Base-by-base conservation (phyloP, 2,797 vertebrate species). In the Poecile montanus region DNA sequence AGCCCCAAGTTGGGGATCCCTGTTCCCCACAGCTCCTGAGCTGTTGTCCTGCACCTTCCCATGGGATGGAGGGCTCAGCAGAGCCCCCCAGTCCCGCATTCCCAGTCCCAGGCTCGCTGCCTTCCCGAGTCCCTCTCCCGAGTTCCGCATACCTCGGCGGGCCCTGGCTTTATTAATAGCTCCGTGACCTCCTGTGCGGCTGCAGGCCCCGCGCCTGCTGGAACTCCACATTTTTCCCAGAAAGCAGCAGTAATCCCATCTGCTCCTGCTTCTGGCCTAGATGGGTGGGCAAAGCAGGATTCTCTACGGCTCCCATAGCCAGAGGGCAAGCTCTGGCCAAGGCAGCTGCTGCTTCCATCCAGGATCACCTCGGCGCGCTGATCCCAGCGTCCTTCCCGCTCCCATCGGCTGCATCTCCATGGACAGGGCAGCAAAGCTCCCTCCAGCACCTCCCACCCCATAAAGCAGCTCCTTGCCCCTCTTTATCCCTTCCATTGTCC, bases 191-290 rank as follows among this genome's bases (percentile, higher is more conserved):
- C 6, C 48, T 6, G 65, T 36, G 67, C 10, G 30, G 80, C 80
- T 51, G 62, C 25, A 6, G 82, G 66, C 66, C 87, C 53, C 7
- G 26, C 0, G 9, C 66, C 58, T 54, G 94, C 76, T 90, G 78
- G 38, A 94, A 88, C 80, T 30, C 38, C 16, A 57, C 89, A 16
- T 81, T 94, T 86, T 96, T 94, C 95, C 95, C 89, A 93, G 78
- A 84, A 70, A 66, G 81, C 72, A 87, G 48, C 29, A 27, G 75
- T 5, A 79, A 76, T 38, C 45, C 89, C 94, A 88, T 96, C 95
- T 95, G 92, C 89, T 96, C 84, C 94, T 11, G 3, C 58, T 92
- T 89, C 91, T 72, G 68, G 88, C 22, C 65, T 14, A 1, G 9
- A 1, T 2, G 1, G 5, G 61, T 2, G 1, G 84, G 60, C 32